phyloP scores from a whole-genome alignment of 2,888 invertebrate species.

The Aleiodes testaceus region DNA sequence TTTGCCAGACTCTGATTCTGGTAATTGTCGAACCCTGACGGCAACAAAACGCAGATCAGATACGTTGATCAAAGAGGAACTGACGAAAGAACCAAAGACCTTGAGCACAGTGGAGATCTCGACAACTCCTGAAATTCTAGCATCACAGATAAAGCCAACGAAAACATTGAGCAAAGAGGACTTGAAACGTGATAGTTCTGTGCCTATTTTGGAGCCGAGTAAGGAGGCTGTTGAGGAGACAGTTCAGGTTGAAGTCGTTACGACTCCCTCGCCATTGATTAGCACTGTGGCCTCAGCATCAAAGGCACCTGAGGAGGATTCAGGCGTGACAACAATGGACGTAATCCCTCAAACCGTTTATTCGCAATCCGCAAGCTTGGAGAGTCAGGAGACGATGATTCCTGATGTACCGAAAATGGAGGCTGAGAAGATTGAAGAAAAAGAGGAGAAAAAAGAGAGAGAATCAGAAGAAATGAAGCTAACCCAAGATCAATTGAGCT shows the following conservation, averaged over 20 bases:
- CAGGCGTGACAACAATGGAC: slow-evolving; percentile 52
- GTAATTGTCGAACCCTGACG: slow-evolving; percentile 8
- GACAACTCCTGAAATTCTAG: slow-evolving; percentile 64
- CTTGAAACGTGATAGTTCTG: slow-evolving; percentile 55
- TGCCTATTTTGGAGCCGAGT: slow-evolving; percentile 59
- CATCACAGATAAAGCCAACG: slow-evolving; percentile 63
- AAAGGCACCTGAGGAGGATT: slow-evolving; percentile 54
- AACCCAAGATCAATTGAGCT: slow-evolving; percentile 63
- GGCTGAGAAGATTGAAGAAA: slow-evolving; percentile 40
- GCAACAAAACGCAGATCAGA: background rate
- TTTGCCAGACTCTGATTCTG: slow-evolving; percentile 25
- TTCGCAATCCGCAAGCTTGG: slow-evolving; percentile 23
- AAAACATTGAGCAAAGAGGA: slow-evolving; percentile 62
- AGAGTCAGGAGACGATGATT: slow-evolving; percentile 1
- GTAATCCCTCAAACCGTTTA: slow-evolving; percentile 45
- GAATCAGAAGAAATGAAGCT: slow-evolving; percentile 59
- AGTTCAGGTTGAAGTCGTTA: slow-evolving; percentile 54
- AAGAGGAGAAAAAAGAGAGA: slow-evolving; percentile 41
- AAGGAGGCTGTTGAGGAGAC: slow-evolving; percentile 57
- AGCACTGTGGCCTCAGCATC: slow-evolving; percentile 51
- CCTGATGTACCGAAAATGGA: background rate
- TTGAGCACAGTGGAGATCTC: slow-evolving; percentile 2
- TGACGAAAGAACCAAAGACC: background rate
- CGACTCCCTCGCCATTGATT: slow-evolving; percentile 53
- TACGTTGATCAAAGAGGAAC: slow-evolving; percentile 1